Evolutionary conservation across 2,113 vertebrate genomes (phyloP), one percentile per base, ranked within the genome.

Genomic region (Acinonyx jubatus): DNA sequence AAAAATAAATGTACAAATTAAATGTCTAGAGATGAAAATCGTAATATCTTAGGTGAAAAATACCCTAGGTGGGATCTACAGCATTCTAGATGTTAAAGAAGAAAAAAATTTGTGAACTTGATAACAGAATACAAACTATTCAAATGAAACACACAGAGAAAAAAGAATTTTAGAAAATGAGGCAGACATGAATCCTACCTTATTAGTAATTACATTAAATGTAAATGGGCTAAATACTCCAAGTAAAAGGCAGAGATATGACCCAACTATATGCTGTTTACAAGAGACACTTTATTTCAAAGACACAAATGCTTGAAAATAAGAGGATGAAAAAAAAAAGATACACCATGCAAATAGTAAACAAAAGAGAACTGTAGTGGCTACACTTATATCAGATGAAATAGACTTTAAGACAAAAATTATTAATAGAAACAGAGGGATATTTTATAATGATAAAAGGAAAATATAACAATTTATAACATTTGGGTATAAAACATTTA

Each of bases 201-300:
- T 48, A 87, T 48, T 23, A 68, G 7, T 57, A 94, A 50, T 88
- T 76, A 88, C 36, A 81, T 89, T 89, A 86, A 87, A 68, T 74
- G 1, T 87, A 81, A 96, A 45, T 68, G 63, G 36, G 91, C 38
- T 94, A 94, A 71, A 36, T 86, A 50, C 15, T 71, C 23, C 55
- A 91, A 66, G 29, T 80, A 36, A 80, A 86, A 96, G 66, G 52
- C 74, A 91, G 5, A 68, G 66, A 57, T 73, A 36, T 85, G n/a
- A 27, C 38, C 29, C 63, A 91, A 73, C 29, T 73, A 33, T 65
- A 80, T 65, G n/a, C 71, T 84, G 19, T 69, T 21, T 61, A 55
- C 29, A 73, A 90, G 50, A 90, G 61, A 91, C 14, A 82, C 41
- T 94, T 87, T 66, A 94, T 81, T 81, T 81, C 31, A 81, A 87